A percentile compares a stretch with the other conserved stretches of the same genome.
These are phyloP conservation scores for Dolichomitus sp. DNA, from an alignment of 2,888 invertebrate genomes.

Conservation along the genomic window DNA sequence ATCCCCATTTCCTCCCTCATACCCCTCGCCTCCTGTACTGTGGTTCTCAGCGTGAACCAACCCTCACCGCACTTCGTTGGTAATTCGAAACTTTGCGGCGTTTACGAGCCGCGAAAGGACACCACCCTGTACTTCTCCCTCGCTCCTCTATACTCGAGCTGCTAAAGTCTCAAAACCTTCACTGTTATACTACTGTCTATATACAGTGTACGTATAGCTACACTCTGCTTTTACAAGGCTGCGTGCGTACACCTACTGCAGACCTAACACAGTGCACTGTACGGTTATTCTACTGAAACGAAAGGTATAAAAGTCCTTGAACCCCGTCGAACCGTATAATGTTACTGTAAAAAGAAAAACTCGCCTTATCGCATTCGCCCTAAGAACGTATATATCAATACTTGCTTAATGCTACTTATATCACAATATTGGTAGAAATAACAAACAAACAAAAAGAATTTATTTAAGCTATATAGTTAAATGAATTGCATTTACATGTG, in stretches of 20 bases:
- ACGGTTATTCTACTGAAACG: background rate
- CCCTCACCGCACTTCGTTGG: constrained; percentile 54
- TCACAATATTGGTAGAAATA: background rate
- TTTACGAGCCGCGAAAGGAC: constrained; percentile 68
- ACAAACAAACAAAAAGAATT: background rate
- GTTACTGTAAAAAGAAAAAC: constrained; percentile 24
- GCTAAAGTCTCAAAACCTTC: constrained; percentile 33
- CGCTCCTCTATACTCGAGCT: constrained; percentile 23
- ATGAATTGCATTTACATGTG: background rate
- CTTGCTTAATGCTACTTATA: background rate
- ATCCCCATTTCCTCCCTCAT: constrained; percentile 24
- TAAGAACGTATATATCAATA: background rate
- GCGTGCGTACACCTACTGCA: background rate
- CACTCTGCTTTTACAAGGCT: background rate
- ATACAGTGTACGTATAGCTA: background rate
- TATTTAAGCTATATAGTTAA: background rate
- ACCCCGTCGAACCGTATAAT: constrained; percentile 14
- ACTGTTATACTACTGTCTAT: background rate
- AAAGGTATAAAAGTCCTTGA: background rate
- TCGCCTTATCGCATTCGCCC: too few species aligned
- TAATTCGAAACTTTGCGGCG: constrained; percentile 73
- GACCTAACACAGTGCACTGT: background rate
- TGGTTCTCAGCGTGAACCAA: constrained; percentile 41
- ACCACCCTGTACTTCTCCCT: constrained; percentile 26
- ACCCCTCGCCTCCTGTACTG: constrained; percentile 2